A percentile compares a stretch with the other conserved stretches of the same genome.
These are phyloP conservation scores for Petrosia ficiformis DNA, from an alignment of 37 sponge, comb jelly and placozoan genomes.

Conservation along the genomic window DNA sequence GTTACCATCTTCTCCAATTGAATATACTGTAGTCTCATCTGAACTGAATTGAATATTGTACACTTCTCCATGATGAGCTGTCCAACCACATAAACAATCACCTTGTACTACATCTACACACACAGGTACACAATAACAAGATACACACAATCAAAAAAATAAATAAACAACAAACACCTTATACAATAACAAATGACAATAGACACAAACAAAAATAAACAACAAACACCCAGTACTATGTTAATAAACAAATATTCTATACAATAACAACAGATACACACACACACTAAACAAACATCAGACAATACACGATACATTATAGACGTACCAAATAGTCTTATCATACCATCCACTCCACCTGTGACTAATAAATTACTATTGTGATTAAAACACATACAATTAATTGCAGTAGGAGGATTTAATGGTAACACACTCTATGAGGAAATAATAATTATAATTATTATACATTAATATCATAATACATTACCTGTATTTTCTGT, in stretches of 20 bases:
- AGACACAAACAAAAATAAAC: too few relatives aligned
- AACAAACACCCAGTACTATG: too few relatives aligned
- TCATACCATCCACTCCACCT: conserved; percentile 91
- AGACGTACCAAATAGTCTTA: conserved; percentile 77
- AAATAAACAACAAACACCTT: too few relatives aligned
- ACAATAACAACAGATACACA: conserved; percentile 9
- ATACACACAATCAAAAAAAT: too few relatives aligned
- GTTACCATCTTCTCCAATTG: conserved; percentile 66
- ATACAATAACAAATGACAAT: too few relatives aligned
- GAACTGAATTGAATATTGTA: conserved; percentile 82
- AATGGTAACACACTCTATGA: conserved; percentile 28
- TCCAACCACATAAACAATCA: conserved; percentile 85
- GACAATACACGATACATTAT: not conserved
- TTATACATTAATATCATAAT: not conserved
- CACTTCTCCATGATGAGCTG: conserved; percentile 79
- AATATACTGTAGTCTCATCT: conserved; percentile 91
- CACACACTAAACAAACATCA: too few relatives aligned
- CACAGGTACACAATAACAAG: too few relatives aligned
- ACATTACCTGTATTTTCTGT: conserved; percentile 43
- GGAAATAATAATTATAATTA: not conserved
- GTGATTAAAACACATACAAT: conserved; percentile 90
- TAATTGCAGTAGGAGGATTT: conserved; percentile 48
- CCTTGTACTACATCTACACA: conserved; percentile 67
- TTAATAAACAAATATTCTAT: too few relatives aligned
- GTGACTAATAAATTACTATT: conserved; percentile 90